A percentile compares a stretch with the other conserved stretches of the same genome.
These are phyloP conservation scores for Globodera ellingtonae DNA, from an alignment of 1,140 invertebrate genomes.

Conservation along the genomic window DNA sequence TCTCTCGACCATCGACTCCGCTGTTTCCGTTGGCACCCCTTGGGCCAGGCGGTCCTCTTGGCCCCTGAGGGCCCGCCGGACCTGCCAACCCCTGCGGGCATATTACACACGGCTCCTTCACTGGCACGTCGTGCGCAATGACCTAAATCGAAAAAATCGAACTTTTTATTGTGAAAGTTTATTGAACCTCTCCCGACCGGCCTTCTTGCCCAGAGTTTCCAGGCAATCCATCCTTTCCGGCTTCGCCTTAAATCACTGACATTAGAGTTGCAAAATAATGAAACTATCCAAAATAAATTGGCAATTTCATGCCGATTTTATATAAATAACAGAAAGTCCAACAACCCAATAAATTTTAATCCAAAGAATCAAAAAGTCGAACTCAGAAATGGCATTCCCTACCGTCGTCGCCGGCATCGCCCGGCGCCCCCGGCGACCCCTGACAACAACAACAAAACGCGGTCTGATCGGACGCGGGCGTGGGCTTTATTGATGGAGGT, in stretches of 20 bases:
- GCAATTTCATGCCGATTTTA: neutral
- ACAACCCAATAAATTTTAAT: too few relatives aligned
- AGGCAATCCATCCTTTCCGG: constrained; percentile 36
- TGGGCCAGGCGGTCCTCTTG: constrained; percentile 49
- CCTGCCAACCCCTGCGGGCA: constrained; percentile 42
- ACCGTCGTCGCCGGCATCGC: constrained; percentile 38
- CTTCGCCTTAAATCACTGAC: constrained; percentile 27
- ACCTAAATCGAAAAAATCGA: constrained; percentile 4
- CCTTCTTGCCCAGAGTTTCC: constrained; percentile 1
- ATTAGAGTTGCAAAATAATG: too few relatives aligned
- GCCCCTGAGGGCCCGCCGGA: constrained; percentile 37
- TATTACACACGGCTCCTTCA: constrained; percentile 51
- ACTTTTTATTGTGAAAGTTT: neutral
- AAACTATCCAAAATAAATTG: neutral
- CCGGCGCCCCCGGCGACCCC: constrained; percentile 39
- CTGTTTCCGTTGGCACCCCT: constrained; percentile 39
- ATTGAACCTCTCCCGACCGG: constrained; percentile 4
- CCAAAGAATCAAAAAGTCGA: too few relatives aligned
- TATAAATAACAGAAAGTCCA: too few relatives aligned
- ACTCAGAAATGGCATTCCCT: neutral
- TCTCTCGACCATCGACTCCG: constrained; percentile 43
- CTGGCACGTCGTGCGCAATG: constrained; percentile 35
- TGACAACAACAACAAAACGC: constrained; percentile 30
- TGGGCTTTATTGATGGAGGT: constrained; percentile 33
- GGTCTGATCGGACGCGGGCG: neutral